A percentile compares a stretch with the other conserved stretches of the same genome.
These are phyloP conservation scores for Taenaris catops DNA, from an alignment of 2,888 invertebrate species.

Conservation along the genomic window DNA sequence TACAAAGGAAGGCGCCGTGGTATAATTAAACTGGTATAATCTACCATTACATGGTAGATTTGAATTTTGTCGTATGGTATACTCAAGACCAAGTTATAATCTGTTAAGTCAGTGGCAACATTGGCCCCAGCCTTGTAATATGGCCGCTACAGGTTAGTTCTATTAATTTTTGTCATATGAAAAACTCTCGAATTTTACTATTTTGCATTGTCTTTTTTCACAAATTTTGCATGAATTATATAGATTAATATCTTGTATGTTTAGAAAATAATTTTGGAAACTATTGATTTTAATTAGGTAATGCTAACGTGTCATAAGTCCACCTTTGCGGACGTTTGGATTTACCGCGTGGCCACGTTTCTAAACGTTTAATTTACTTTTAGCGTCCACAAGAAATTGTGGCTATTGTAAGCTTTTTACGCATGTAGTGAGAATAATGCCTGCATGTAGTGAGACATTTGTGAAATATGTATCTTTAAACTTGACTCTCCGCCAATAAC, in stretches of 20 bases:
- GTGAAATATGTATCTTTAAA: neutral
- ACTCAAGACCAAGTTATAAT: conserved; percentile 12
- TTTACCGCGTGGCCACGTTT: conserved; percentile 80
- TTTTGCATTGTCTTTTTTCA: conserved; percentile 22
- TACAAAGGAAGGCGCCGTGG: too few relatives aligned
- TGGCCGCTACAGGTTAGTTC: conserved; percentile 87
- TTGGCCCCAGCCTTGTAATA: conserved; percentile 80
- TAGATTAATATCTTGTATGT: conserved; percentile 13
- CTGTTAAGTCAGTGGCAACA: conserved; percentile 53
- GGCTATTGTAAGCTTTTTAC: conserved; percentile 19
- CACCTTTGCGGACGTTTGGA: conserved; percentile 74
- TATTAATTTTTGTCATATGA: conserved; percentile 75
- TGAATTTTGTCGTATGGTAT: conserved; percentile 8
- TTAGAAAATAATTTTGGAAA: conserved; percentile 7
- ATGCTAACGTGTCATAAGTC: conserved; percentile 78
- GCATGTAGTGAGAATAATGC: neutral
- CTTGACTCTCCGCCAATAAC: conserved; percentile 46
- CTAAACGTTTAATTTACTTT: conserved; percentile 36
- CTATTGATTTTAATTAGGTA: conserved; percentile 27
- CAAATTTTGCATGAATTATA: conserved; percentile 18
- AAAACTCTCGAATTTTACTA: conserved; percentile 38
- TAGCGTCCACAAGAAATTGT: conserved; percentile 14
- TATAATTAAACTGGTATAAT: conserved; percentile 2
- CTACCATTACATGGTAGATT: conserved; percentile 6
- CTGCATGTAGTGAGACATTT: conserved; percentile 1